Evolutionary conservation across 2,113 vertebrate species (phyloP), one percentile per base, ranked within the genome.

Genomic region (Eptatretus burgeri): DNA sequence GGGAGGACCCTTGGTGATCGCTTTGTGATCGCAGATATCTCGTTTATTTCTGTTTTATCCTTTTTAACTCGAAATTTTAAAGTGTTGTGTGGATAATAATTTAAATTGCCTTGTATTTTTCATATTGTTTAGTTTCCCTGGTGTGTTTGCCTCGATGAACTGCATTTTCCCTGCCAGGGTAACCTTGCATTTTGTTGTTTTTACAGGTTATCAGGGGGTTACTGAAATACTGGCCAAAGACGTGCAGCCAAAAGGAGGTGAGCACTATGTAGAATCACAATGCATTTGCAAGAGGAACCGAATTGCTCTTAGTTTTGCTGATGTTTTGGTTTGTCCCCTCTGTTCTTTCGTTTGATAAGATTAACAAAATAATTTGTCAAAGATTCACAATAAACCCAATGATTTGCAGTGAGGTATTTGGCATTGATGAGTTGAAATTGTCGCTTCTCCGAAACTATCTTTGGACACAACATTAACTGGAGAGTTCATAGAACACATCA

Each of bases 201-300:
- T 67, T 72, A 13, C 64, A 95, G 88, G 87, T 95, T 52, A 87
- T 93, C 70, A 80, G 83, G 69, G 88, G 87, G 67, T 74, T 95
- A 70, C 77, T 95, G 65, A 95, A 95, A 75, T 87, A 87, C 70
- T 94, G 89, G 89, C 89, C 89, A 51, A 95, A 85, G 79, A 95
- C 87, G 4, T 94, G 85, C 72, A 94, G 89, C 74, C 89, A 95
- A 73, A 95, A 95, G 75, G 89, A 95, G 83, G 89, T 94, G 72
- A 65, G 68, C 69, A 52, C 66, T 56, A 60, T 18, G 5, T 14
- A 63, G 49, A 62, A 10, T 8, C 51, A 13, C 18, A 18, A 18
- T 50, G 14, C 51, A 50, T 17, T 14, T 51, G 13, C 51, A 50
- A 18, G 19, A 11, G 52, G 8, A 20, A 51, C 41, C 20, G 27